A percentile compares a stretch with the other conserved stretches of the same genome.
phyloP scores from a whole-genome alignment of 2,797 vertebrate species.

The Megalops cyprinoides region DNA sequence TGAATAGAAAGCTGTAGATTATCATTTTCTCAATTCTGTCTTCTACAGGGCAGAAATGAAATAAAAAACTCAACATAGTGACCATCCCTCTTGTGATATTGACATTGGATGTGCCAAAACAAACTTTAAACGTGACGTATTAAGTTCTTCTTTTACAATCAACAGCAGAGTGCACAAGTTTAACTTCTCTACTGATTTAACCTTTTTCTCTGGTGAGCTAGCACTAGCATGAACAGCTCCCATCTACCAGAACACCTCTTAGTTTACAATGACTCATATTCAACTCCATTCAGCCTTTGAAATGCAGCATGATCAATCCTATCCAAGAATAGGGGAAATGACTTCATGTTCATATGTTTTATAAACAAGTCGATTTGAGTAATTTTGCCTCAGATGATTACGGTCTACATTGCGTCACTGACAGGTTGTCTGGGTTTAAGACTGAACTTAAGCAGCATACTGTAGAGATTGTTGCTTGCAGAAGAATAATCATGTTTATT shows the following conservation, averaged over 20 bases:
- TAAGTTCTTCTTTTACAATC: neutral
- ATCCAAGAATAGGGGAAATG: neutral
- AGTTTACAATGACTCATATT: neutral
- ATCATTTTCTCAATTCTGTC: neutral
- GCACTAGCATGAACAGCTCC: neutral
- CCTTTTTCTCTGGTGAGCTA: neutral
- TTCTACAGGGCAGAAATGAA: neutral
- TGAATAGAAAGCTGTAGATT: neutral
- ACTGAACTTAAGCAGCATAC: neutral
- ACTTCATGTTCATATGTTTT: neutral
- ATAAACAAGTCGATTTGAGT: neutral
- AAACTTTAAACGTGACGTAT: neutral
- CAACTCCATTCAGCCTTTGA: neutral
- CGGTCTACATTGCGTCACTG: neutral
- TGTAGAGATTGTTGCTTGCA: neutral
- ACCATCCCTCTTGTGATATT: neutral
- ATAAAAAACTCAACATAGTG: neutral
- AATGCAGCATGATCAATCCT: neutral
- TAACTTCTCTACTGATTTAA: neutral
- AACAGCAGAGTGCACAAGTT: neutral
- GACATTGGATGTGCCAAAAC: neutral
- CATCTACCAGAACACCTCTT: no score
- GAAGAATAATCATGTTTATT: conserved; percentile 28
- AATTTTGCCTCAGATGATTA: neutral
- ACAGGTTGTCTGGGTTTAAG: neutral